Percentiles rank a stretch among this genome's conserved stretches.
Conservation (phyloP, 2,113 vertebrate genomes). For the Brachionichthys hirsutus region DNA sequence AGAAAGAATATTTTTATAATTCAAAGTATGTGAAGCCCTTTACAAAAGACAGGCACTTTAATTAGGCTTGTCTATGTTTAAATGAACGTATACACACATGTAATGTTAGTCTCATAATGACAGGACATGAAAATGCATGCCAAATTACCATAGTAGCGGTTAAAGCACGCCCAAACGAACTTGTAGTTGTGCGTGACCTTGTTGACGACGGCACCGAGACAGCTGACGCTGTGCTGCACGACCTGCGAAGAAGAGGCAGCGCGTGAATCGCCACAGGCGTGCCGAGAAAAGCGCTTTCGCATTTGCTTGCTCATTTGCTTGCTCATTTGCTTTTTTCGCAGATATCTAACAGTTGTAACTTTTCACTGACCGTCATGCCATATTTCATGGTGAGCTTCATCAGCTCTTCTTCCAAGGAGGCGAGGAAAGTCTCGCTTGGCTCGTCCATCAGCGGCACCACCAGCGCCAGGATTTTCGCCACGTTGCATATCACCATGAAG, state of each 20-base stretch:
- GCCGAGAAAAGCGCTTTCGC: neutral
- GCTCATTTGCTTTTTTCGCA: neutral
- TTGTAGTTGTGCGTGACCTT: constrained; percentile 99
- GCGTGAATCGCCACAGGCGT: neutral
- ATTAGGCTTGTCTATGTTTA: no score
- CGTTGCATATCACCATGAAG: constrained; percentile 98
- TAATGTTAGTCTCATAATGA: neutral
- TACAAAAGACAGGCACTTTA: no score
- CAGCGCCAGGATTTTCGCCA: constrained; percentile 96
- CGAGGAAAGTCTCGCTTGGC: constrained; percentile 95
- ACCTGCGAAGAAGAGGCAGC: constrained; percentile 79
- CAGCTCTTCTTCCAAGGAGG: constrained; percentile 96
- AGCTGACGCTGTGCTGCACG: constrained; percentile 96
- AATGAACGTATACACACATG: no score
- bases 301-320: neutral
- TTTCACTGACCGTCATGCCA: constrained; percentile 91
- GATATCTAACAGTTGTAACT: neutral
- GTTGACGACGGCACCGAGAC: constrained; percentile 94
- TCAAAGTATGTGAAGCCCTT: no score
- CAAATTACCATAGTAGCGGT: constrained; percentile 89
- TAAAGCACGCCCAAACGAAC: constrained; percentile 98
- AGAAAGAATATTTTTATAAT: no score
- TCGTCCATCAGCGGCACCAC: constrained; percentile 95
- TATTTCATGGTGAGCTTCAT: constrained; percentile 99
- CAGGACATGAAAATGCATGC: neutral